Percentiles rank a stretch among this genome's conserved stretches.
These are phyloP conservation scores for Buteo buteo DNA, from an alignment of 2,113 vertebrate genomes.

Conservation along the genomic window DNA sequence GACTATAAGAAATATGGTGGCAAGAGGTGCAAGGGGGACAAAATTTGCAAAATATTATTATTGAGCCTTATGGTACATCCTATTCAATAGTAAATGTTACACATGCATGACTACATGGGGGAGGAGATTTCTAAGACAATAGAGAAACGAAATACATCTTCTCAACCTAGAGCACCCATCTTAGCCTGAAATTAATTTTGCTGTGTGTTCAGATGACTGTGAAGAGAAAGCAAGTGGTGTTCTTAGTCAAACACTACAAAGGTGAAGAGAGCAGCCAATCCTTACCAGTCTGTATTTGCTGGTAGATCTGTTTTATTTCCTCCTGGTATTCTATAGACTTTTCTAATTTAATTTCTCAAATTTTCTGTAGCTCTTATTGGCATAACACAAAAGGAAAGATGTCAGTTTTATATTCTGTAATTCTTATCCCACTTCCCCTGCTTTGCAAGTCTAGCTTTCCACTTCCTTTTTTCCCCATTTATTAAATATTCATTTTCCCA, in stretches of 20 bases:
- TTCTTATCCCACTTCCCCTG: neutral
- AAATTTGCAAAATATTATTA: neutral
- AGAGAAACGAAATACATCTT: neutral
- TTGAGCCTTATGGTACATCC: neutral
- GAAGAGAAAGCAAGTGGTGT: neutral
- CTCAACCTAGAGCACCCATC: neutral
- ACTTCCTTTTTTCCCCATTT: neutral
- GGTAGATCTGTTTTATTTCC: neutral
- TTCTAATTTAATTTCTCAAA: neutral
- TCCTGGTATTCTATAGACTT: neutral
- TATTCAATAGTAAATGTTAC: neutral
- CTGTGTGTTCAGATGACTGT: neutral
- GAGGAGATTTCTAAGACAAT: neutral
- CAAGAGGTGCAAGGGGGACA: neutral
- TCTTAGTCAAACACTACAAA: neutral
- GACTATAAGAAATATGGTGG: neutral
- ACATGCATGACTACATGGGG: neutral
- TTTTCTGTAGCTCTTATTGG: neutral
- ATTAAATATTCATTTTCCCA: neutral
- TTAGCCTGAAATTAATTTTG: neutral
- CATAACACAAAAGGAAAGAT: neutral
- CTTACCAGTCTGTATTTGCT: neutral
- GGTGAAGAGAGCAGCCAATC: neutral
- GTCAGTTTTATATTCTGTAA: neutral
- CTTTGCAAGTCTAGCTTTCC: neutral